phyloP scores from a whole-genome alignment of 1,140 invertebrate genomes.

The Cheumatopsyche charites region DNA sequence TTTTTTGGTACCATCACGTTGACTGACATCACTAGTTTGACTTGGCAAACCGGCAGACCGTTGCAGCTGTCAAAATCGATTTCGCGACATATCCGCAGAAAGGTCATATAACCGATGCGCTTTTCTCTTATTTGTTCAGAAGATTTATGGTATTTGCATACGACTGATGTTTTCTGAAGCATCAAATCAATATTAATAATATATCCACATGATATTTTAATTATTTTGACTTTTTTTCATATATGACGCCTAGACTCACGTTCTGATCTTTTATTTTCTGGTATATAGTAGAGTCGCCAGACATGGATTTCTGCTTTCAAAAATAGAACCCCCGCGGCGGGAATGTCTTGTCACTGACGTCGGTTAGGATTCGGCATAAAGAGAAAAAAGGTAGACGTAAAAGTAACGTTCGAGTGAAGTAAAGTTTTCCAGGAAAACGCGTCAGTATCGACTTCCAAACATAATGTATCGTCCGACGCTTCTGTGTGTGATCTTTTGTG shows the following conservation, averaged over 20 bases:
- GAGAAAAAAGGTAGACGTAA: neutral
- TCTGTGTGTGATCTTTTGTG: neutral
- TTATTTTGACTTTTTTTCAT: no score
- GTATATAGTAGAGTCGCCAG: neutral
- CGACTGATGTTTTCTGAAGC: conserved; percentile 15
- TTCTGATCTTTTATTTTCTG: neutral
- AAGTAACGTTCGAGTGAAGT: neutral
- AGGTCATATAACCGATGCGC: conserved; percentile 35
- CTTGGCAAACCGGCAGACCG: conserved; percentile 2
- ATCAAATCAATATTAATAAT: no score
- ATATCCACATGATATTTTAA: no score
- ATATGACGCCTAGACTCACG: no score
- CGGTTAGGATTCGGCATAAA: neutral
- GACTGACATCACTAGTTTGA: conserved; percentile 7
- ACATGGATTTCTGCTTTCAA: conserved; percentile 12
- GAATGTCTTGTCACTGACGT: neutral
- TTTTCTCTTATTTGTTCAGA: neutral
- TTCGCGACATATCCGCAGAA: conserved; percentile 35
- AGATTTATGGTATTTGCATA: conserved; percentile 34
- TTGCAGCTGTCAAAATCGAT: conserved; percentile 41
- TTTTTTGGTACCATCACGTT: neutral
- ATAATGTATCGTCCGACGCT: conserved; percentile 1
- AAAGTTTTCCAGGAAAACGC: neutral
- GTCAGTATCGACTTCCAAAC: conserved; percentile 5
- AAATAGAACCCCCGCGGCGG: conserved; percentile 28